Base-by-base conservation (phyloP, 2,888 invertebrate species). In the Blomia tropicalis region DNA sequence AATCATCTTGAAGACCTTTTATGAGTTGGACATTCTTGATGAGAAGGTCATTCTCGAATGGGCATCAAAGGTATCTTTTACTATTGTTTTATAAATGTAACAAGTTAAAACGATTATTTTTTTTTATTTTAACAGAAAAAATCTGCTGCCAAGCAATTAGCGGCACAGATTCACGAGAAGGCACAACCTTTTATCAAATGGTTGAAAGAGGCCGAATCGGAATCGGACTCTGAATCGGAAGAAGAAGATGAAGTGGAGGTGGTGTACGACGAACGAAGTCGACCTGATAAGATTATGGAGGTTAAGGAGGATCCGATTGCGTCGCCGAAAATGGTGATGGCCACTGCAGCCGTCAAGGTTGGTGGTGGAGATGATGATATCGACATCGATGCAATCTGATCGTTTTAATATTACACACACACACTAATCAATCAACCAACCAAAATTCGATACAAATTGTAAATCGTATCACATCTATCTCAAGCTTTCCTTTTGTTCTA, bases 111-210 rank as follows among this genome's bases (percentile, higher is more conserved):
- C n/a, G n/a, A n/a, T n/a, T n/a, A 5, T 19, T 4, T 56, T 56
- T 2, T 30, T 29, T 36, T 36, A 4, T 36, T 36, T 4, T 19
- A 25, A 14, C 56, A 63, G 31, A 91, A 88, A 78, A 95, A 93
- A 76, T 92, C 90, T 75, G 92, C 93, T 56, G 79, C 83, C 63
- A 86, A 86, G 73, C 95, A 96, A 74, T 76, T 92, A 65, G 84
- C 86, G 65, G 83, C 85, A 65, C 91, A 95, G 73, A 91, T 98
- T 72, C 86, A 90, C 69, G 83, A 84, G 67, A 85, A 87, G 72
- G 93, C 92, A 60, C 83, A 84, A 71, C 91, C 91, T 63, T 92
- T 98, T 77, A 81, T 98, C 66, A 89, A 85, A 71, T 98, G 98
- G 98, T 80, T 98, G 70, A 83, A 87, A 66, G 76, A 78, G 74